A percentile compares a stretch with the other conserved stretches of the same genome.
phyloP scores from a whole-genome alignment of 2,113 vertebrate species.

The Sialia sialis region DNA sequence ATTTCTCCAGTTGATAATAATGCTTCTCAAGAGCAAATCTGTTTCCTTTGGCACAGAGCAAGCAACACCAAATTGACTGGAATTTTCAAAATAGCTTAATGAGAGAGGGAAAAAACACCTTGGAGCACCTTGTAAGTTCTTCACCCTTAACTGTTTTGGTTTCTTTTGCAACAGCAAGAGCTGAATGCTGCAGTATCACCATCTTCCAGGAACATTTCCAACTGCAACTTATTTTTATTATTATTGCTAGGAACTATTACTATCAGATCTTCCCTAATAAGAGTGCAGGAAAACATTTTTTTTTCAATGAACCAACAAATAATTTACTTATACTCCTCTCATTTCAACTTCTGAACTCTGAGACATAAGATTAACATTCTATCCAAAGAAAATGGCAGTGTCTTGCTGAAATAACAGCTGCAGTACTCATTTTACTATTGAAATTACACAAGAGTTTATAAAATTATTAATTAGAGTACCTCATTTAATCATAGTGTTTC shows the following conservation, averaged over 20 bases:
- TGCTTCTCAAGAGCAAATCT: not conserved
- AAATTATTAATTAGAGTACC: not conserved
- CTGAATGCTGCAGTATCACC: not conserved
- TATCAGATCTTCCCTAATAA: not conserved
- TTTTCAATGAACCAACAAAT: not conserved
- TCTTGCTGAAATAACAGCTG: not conserved
- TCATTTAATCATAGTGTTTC: not conserved
- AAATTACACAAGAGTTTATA: not conserved
- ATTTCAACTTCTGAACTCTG: not conserved
- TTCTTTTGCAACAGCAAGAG: not conserved
- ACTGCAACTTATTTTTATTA: not conserved
- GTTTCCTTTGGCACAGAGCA: not conserved
- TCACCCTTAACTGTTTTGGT: not conserved
- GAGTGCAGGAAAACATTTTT: not conserved
- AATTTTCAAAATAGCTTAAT: slow-evolving; percentile 36
- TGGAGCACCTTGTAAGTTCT: not conserved
- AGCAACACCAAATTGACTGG: slow-evolving; percentile 1
- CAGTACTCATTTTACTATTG: not conserved
- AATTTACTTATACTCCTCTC: not conserved
- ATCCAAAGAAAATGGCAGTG: not conserved
- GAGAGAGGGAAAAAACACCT: not conserved
- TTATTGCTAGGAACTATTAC: not conserved
- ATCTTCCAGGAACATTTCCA: not conserved
- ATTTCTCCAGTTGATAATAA: not conserved
- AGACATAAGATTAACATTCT: not conserved